Base-by-base conservation (phyloP, 2,113 vertebrate genomes). In the Pleuronectes platessa region DNA sequence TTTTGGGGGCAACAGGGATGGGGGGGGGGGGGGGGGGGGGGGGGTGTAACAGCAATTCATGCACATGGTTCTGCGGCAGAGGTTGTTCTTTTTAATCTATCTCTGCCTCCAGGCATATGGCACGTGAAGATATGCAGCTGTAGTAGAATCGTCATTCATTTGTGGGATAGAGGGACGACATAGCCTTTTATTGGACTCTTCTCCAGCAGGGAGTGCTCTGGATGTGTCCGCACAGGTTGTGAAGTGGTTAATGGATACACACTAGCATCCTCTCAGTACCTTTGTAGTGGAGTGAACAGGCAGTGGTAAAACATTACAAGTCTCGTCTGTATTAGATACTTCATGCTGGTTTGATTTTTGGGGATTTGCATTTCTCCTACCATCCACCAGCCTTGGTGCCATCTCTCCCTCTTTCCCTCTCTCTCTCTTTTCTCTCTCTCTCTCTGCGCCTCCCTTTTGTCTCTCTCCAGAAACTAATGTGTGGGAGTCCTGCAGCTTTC, bases 91-190 rank as follows among this genome's bases (percentile, higher is more conserved):
- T 90, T 53, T 21, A 4, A 89, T 87, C 88, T 71, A 60, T 74
- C 1, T 58, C 62, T 82, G 73, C 86, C 81, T 82, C 55, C 73
- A 78, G 78, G 61, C 90, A 75, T 68, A 79, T 88, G 89, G 86
- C 81, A 61, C 71, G 11, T 77, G 71, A 76, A 89, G 90, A 93
- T 90, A 87, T 85, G 84, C 76, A 78, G 83, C 80, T 81, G 70
- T 35, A 15, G 71, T 61, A 9, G 61, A 69, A 68, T 66, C 84
- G 81, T 65, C 61, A 80, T 77, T 90, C 62, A 86, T 85, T 72
- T 63, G 78, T 61, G 62, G 26, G 31, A 55, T 62, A 76, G 65
- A 77, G 65, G 55, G 59, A 78, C 35, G 66, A 61, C 71, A 23
- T n/a, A 73, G 60, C 27, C 56, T 79, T 74, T 86, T 83, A 85